phyloP scores from a whole-genome alignment of 2,888 invertebrate species.

The Harmothoe impar region DNA sequence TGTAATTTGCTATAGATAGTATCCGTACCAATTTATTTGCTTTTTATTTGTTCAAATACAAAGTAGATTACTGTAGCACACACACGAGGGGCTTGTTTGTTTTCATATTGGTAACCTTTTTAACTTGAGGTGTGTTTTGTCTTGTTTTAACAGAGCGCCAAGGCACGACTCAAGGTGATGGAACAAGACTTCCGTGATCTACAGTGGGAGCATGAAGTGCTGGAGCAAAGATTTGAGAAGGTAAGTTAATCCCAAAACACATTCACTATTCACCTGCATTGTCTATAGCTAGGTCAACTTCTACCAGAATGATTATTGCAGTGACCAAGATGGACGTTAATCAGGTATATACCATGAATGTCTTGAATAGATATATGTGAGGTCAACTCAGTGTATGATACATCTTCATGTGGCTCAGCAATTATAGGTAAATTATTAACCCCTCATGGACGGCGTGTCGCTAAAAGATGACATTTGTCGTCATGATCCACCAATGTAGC shows the following conservation, averaged over 20 bases:
- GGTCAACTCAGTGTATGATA: too few species aligned
- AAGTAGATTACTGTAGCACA: not conserved
- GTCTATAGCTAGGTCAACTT: too few species aligned
- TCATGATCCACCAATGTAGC: too few species aligned
- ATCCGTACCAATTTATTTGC: not conserved
- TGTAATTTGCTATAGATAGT: not conserved
- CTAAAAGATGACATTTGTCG: too few species aligned
- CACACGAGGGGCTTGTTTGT: not conserved
- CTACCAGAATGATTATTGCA: too few species aligned
- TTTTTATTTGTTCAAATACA: too few species aligned
- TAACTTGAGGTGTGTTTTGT: not conserved
- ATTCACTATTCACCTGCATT: not conserved
- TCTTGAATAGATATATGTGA: too few species aligned
- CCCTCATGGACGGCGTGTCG: too few species aligned
- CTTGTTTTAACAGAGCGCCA: constrained; percentile 85
- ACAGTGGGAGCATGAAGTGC: constrained; percentile 85
- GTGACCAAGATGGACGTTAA: too few species aligned
- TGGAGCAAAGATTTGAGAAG: constrained; percentile 91
- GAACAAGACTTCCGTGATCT: constrained; percentile 85
- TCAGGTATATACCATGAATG: too few species aligned
- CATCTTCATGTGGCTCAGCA: too few species aligned
- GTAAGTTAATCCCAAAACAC: constrained; percentile 77
- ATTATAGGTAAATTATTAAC: too few species aligned
- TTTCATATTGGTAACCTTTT: not conserved
- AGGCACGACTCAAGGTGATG: constrained; percentile 83